Evolutionary conservation across 1,140 invertebrate genomes (phyloP).

Genomic region (Myzus persicae): DNA sequence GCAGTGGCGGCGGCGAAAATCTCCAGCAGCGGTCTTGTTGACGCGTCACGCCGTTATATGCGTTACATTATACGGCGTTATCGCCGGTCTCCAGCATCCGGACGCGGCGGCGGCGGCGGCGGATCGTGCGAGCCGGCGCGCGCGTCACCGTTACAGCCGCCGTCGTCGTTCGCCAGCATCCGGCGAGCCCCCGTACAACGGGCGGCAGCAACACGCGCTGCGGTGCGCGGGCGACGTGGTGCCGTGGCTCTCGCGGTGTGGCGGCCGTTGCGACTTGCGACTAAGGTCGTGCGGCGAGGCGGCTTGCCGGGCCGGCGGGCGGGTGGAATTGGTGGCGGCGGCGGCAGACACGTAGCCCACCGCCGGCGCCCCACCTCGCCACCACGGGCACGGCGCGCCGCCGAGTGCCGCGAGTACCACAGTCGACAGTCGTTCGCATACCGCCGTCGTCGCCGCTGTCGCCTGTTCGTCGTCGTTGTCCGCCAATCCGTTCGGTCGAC

Average conservation of each 20-base stretch:
- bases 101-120: neutral
- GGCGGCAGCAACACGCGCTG: neutral
- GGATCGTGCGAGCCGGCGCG: neutral
- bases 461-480: neutral
- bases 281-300: neutral
- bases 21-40: neutral
- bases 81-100: slow-evolving; percentile 29
- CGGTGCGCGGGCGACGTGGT: slow-evolving; percentile 7
- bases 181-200: neutral
- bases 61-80: neutral
- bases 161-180: neutral
- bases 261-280: neutral
- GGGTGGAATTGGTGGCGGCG: neutral
- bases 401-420: neutral
- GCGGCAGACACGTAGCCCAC: slow-evolving; percentile 32
- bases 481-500: neutral
- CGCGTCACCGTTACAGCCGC: neutral
- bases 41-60: neutral
- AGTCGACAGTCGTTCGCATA: slow-evolving; percentile 26
- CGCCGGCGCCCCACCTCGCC: neutral
- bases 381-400: neutral
- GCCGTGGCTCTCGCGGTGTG: neutral
- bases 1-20: neutral
- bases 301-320: neutral
- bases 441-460: neutral